Percentiles rank a stretch among this genome's conserved stretches.
phyloP scores from a whole-genome alignment of 53 echinoderm and acorn worm genomes.

The Temnopleurus reevesii region DNA sequence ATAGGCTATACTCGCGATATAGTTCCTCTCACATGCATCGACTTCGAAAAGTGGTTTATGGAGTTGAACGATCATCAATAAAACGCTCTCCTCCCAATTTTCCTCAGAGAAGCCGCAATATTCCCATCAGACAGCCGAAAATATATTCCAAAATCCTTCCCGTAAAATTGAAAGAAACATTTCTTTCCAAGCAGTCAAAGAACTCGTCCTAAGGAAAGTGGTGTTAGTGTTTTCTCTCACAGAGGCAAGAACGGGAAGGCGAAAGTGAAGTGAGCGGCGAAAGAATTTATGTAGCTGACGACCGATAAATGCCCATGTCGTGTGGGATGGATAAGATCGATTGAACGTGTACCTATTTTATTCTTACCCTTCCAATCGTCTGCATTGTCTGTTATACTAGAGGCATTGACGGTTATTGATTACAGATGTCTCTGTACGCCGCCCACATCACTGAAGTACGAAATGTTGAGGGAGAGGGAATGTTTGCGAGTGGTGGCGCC shows the following conservation, averaged over 20 bases:
- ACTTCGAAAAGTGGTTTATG: too few species aligned
- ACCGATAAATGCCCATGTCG: not conserved
- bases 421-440: not conserved
- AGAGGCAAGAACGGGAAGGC: not conserved
- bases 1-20: too few species aligned
- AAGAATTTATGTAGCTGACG: not conserved
- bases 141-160: too few species aligned
- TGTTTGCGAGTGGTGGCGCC: not conserved
- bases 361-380: not conserved
- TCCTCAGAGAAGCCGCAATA: too few species aligned
- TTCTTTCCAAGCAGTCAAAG: too few species aligned
- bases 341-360: slow-evolving; percentile 22
- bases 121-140: too few species aligned
- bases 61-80: too few species aligned
- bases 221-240: not conserved
- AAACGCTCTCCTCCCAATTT: too few species aligned
- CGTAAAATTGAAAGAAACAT: too few species aligned
- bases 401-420: slow-evolving; percentile 28
- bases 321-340: not conserved
- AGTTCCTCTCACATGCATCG: too few species aligned
- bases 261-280: not conserved
- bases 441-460: not conserved
- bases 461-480: not conserved
- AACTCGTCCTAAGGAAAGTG: too few species aligned
- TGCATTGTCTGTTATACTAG: slow-evolving; percentile 17